Evolutionary conservation across 2,888 invertebrate genomes (phyloP).

Genomic region (Morpho achilles): DNA sequence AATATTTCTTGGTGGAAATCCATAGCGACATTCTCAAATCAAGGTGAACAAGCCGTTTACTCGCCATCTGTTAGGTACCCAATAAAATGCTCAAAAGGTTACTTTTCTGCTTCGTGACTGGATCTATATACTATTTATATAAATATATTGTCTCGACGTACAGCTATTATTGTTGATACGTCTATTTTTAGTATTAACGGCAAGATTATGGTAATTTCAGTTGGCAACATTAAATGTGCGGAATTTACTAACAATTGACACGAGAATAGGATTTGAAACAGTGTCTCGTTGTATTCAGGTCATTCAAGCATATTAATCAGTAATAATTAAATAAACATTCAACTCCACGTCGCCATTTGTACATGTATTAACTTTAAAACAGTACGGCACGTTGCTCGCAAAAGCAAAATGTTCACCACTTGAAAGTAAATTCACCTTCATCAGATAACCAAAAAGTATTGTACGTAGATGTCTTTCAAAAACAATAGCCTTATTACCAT

Average conservation of each 20-base stretch:
- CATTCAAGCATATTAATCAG: constrained; percentile 2
- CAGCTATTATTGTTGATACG: constrained; percentile 30
- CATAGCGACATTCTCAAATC: constrained; percentile 51
- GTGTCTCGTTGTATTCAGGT: constrained; percentile 16
- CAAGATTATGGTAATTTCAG: constrained; percentile 34
- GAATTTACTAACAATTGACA: constrained; percentile 20
- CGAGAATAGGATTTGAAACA: constrained; percentile 23
- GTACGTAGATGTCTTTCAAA: constrained; percentile 13
- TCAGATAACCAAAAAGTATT: constrained; percentile 12
- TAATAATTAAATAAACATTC: background rate
- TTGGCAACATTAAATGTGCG: constrained; percentile 18
- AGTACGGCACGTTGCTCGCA: background rate
- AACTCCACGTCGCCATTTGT: background rate
- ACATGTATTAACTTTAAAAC: background rate
- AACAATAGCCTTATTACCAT: constrained; percentile 26
- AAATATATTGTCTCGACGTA: constrained; percentile 42
- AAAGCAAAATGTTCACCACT: background rate
- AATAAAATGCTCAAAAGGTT: constrained; percentile 56
- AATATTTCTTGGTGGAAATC: constrained; percentile 34
- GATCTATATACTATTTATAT: constrained; percentile 35
- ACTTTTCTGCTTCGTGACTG: constrained; percentile 51
- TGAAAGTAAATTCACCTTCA: constrained; percentile 10
- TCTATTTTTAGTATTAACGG: constrained; percentile 34
- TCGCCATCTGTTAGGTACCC: constrained; percentile 39
- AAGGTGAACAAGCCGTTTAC: constrained; percentile 57